These are phyloP conservation scores for Ceyx erithaca DNA, from an alignment of 2,797 vertebrate genomes.

Conservation along the genomic window DNA sequence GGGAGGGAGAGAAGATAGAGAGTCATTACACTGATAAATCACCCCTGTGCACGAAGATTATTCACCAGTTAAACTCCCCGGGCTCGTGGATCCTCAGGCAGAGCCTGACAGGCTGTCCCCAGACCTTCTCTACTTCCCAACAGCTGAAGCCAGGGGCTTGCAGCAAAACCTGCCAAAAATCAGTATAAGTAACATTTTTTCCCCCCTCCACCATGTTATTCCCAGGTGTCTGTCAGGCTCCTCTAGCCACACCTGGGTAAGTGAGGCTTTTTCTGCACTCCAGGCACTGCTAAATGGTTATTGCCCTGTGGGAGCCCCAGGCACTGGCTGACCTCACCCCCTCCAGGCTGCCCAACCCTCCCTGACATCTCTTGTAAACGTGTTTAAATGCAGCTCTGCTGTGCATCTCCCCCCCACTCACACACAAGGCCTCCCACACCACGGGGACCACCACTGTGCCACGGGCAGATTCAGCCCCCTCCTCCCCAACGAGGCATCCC, in stretches of 20 bases:
- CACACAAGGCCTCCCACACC: rapidly evolving
- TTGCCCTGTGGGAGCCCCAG: rapidly evolving
- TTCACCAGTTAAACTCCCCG: not conserved
- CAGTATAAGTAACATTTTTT: not conserved
- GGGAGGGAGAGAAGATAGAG: not conserved
- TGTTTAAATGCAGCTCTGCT: not conserved
- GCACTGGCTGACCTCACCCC: not conserved
- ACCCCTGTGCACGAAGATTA: not conserved
- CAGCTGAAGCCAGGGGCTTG: not conserved
- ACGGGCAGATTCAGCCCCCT: not conserved
- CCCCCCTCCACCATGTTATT: rapidly evolving
- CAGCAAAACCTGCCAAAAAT: not conserved
- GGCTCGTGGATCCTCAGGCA: not conserved
- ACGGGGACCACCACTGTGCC: not conserved
- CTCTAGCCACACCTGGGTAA: not conserved
- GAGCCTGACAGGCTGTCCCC: not conserved
- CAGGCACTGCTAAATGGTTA: not conserved
- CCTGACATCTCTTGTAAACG: rapidly evolving
- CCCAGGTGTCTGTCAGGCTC: not conserved
- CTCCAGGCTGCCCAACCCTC: not conserved
- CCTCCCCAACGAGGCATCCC: not conserved
- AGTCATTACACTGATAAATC: not conserved
- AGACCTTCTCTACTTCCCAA: rapidly evolving
- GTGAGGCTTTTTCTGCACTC: rapidly evolving
- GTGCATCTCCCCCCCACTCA: not conserved